Percentiles rank a stretch among this genome's conserved stretches.
Conservation (phyloP, 2,113 vertebrate genomes). For the Paratilapia polleni region DNA sequence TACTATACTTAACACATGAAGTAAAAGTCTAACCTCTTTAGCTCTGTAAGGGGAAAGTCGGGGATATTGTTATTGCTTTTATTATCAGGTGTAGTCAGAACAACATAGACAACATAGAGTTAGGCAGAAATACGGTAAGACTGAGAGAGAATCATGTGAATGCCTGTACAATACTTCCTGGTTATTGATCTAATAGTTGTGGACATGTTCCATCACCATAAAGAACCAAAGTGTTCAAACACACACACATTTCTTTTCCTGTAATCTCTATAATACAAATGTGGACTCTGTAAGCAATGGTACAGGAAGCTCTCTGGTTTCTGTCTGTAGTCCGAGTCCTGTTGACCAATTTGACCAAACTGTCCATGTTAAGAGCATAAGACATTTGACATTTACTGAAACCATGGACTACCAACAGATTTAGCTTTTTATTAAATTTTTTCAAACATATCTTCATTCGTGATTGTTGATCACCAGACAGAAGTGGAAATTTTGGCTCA, state of each 20-base stretch:
- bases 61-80: rapidly evolving
- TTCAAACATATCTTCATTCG: rapidly evolving
- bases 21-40: background rate
- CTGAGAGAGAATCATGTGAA: background rate
- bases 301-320: too few relatives aligned
- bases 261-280: background rate
- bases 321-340: too few relatives aligned
- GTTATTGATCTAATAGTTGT: rapidly evolving
- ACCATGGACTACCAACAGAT: rapidly evolving
- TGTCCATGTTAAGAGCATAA: too few relatives aligned
- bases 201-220: background rate
- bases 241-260: too few relatives aligned
- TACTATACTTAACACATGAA: background rate
- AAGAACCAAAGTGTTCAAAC: background rate
- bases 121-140: too few relatives aligned
- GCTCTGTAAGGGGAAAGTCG: background rate
- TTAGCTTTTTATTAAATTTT: background rate
- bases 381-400: too few relatives aligned
- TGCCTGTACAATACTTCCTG: background rate
- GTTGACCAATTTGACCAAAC: too few relatives aligned
- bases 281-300: background rate
- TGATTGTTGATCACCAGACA: background rate
- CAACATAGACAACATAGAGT: too few relatives aligned
- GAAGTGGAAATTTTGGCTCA: background rate
- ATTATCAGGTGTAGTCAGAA: too few relatives aligned